Percentiles rank a stretch among this genome's conserved stretches.
These are phyloP conservation scores for Sitta europaea DNA, from an alignment of 2,113 vertebrate species.

Conservation along the genomic window DNA sequence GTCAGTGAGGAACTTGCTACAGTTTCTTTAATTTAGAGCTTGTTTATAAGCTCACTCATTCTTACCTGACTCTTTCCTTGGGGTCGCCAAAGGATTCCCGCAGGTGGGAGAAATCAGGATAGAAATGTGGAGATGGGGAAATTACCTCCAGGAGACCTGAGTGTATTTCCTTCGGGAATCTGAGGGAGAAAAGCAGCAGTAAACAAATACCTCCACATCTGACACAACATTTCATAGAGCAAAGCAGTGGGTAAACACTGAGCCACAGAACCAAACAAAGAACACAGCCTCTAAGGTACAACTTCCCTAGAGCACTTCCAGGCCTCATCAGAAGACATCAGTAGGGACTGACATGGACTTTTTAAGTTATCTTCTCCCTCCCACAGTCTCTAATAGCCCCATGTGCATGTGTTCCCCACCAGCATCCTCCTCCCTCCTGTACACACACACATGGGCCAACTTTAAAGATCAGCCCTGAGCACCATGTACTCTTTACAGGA, in stretches of 20 bases:
- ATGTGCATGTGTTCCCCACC: rapidly evolving
- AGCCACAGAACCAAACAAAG: background rate
- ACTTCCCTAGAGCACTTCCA: background rate
- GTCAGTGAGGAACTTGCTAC: background rate
- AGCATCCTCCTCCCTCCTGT: background rate
- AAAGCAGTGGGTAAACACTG: background rate
- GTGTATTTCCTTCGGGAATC: constrained; percentile 89
- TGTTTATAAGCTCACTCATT: background rate
- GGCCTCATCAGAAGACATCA: background rate
- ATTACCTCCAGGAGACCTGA: constrained; percentile 91
- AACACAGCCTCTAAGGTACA: background rate
- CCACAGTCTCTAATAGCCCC: background rate
- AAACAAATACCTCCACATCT: background rate
- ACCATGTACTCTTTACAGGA: background rate
- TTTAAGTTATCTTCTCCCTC: background rate
- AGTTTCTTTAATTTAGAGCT: background rate
- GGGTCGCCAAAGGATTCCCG: constrained; percentile 93
- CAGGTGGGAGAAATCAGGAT: constrained; percentile 90
- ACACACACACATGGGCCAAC: background rate
- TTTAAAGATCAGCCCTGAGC: background rate
- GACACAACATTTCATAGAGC: background rate
- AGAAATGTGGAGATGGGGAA: constrained; percentile 91
- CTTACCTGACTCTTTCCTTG: constrained; percentile 91
- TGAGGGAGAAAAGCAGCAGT: constrained; percentile 44
- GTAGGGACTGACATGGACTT: background rate